These are phyloP conservation scores for Drosophila testacea DNA, from an alignment of 2,888 invertebrate species.

Conservation along the genomic window DNA sequence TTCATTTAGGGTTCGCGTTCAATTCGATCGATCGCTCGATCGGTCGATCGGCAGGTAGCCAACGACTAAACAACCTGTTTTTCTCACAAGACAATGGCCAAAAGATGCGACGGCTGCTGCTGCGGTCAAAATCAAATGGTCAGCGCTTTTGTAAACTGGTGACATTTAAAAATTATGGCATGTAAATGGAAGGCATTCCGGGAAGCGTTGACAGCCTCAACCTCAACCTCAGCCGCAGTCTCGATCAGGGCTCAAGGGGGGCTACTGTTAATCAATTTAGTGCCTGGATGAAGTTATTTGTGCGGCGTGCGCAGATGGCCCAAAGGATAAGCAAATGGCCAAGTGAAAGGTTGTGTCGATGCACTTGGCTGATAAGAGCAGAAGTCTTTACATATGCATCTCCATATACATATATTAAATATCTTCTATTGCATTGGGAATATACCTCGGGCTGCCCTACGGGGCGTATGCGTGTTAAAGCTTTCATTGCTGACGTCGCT, in stretches of 20 bases:
- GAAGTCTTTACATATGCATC: neutral
- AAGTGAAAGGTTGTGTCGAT: slow-evolving; percentile 42
- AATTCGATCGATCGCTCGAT: slow-evolving; percentile 20
- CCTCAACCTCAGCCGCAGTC: neutral
- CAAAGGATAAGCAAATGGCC: slow-evolving; percentile 44
- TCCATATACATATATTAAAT: neutral
- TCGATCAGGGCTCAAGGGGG: slow-evolving; percentile 13
- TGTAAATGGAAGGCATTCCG: slow-evolving; percentile 77
- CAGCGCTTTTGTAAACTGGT: slow-evolving; percentile 74
- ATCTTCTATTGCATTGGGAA: neutral
- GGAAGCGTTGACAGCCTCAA: slow-evolving; percentile 70
- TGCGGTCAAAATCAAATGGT: slow-evolving; percentile 77
- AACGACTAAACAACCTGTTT: slow-evolving; percentile 49
- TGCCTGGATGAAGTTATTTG: slow-evolving; percentile 63
- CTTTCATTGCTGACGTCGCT: slow-evolving; percentile 59
- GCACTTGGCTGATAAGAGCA: slow-evolving; percentile 43
- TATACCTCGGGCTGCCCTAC: slow-evolving; percentile 40
- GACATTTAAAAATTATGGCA: slow-evolving; percentile 81
- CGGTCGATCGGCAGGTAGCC: slow-evolving; percentile 43
- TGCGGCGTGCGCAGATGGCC: slow-evolving; percentile 61
- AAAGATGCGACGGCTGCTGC: slow-evolving; percentile 29
- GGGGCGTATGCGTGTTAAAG: slow-evolving; percentile 74
- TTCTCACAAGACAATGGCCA: slow-evolving; percentile 19
- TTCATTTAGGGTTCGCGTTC: slow-evolving; percentile 65
- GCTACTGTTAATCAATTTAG: slow-evolving; percentile 78